These are phyloP conservation scores for Aphelenchoides fujianensis DNA, from an alignment of 1,140 invertebrate species.

Conservation along the genomic window DNA sequence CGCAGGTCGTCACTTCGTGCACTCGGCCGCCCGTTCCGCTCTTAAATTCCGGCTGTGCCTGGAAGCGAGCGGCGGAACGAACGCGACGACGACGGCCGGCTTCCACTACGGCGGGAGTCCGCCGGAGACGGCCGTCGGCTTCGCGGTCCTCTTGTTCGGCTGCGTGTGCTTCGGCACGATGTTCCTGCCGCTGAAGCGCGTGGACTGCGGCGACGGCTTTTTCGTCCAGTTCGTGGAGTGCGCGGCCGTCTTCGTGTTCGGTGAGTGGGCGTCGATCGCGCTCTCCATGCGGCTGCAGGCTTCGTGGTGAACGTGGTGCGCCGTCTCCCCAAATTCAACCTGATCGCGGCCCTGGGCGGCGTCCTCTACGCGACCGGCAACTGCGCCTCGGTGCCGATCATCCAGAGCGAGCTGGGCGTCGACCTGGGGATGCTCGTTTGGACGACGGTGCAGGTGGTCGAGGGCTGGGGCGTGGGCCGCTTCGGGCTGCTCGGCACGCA, in stretches of 20 bases:
- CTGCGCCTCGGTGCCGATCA: conserved; percentile 32
- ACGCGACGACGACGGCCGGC: not conserved
- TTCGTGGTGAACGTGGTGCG: conserved; percentile 48
- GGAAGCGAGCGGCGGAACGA: not conserved
- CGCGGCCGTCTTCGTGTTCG: conserved; percentile 48
- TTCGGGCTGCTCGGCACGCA: conserved; percentile 54
- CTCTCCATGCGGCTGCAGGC: too few species aligned
- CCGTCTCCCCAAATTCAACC: conserved; percentile 49
- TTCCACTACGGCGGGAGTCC: not conserved
- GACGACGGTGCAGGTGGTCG: conserved; percentile 40
- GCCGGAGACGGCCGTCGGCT: not conserved
- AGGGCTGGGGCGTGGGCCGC: conserved; percentile 55
- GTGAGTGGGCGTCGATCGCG: too few species aligned
- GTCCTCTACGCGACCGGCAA: conserved; percentile 55
- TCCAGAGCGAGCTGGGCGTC: conserved; percentile 30
- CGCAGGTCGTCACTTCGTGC: too few species aligned
- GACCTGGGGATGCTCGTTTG: conserved; percentile 28
- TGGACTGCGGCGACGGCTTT: conserved; percentile 51
- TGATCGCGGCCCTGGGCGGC: conserved; percentile 50
- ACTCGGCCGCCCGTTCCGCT: too few species aligned
- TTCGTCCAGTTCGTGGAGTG: conserved; percentile 59
- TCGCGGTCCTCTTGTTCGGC: conserved; percentile 3
- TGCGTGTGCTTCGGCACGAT: conserved; percentile 50
- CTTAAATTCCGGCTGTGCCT: too few species aligned
- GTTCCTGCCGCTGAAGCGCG: conserved; percentile 49